Evolutionary conservation across 2,113 vertebrate genomes (phyloP).

Genomic region (Panthera uncia): DNA sequence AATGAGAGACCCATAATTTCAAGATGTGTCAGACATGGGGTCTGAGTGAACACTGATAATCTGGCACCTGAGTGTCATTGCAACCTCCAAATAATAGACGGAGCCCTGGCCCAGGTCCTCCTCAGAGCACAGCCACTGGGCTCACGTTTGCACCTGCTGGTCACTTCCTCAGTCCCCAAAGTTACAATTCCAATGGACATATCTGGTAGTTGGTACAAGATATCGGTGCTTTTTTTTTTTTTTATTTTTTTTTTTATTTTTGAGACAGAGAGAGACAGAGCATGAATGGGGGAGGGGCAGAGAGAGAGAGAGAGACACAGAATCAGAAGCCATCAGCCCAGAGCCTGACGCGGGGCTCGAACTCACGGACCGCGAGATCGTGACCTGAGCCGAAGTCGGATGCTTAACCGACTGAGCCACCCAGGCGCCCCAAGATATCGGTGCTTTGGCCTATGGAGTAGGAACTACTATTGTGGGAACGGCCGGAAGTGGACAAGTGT

Average conservation of each 20-base stretch:
- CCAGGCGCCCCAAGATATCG: not conserved
- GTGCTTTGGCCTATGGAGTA: not conserved
- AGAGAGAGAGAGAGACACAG: no score
- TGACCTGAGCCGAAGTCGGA: no score
- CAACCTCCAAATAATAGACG: not conserved
- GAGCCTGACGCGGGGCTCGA: no score
- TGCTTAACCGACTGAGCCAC: no score
- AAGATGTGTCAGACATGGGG: not conserved
- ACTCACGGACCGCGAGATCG: no score
- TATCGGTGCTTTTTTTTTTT: not conserved
- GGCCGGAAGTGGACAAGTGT: not conserved
- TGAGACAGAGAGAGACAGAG: no score
- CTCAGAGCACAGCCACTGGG: not conserved
- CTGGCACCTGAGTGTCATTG: not conserved
- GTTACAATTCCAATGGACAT: not conserved
- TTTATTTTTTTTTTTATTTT: no score
- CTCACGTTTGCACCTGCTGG: not conserved
- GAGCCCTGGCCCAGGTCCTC: not conserved
- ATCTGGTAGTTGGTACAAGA: not conserved
- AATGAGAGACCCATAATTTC: not conserved
- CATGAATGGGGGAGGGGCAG: no score
- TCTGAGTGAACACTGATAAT: not conserved
- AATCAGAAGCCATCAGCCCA: no score
- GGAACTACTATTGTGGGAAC: not conserved
- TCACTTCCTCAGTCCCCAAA: not conserved